Conservation (phyloP, 2,113 vertebrate species). For the Microcebus jonahi region DNA sequence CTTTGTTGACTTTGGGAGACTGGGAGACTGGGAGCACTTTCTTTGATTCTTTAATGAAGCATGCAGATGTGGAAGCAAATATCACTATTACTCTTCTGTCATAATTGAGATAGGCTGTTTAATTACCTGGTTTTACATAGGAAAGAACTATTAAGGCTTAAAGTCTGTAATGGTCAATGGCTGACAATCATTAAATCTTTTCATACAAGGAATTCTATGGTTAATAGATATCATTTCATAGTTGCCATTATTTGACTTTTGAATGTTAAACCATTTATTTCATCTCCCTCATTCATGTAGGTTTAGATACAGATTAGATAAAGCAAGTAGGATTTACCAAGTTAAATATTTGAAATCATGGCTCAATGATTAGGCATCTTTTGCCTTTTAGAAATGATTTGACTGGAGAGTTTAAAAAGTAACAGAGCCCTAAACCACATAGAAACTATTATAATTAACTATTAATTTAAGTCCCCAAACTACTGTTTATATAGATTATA, state of each 20-base stretch:
- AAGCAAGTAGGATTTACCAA: background rate
- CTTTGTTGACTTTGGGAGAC: slow-evolving; percentile 8
- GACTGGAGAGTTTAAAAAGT: slow-evolving; percentile 26
- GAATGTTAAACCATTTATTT: slow-evolving; percentile 47
- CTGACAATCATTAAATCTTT: slow-evolving; percentile 76
- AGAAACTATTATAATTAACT: background rate
- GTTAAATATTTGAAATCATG: slow-evolving; percentile 31
- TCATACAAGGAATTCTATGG: slow-evolving; percentile 68
- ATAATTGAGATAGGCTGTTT: slow-evolving; percentile 32
- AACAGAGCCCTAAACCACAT: background rate
- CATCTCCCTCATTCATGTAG: slow-evolving; percentile 48
- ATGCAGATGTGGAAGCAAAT: slow-evolving; percentile 49
- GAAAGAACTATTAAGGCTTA: slow-evolving; percentile 68
- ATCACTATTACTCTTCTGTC: slow-evolving; percentile 53
- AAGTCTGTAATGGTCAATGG: slow-evolving; percentile 69
- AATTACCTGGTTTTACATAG: slow-evolving; percentile 64
- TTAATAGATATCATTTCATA: slow-evolving; percentile 67
- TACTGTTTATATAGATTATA: slow-evolving; percentile 41
- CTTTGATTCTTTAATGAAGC: slow-evolving; percentile 43
- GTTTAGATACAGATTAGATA: slow-evolving; percentile 17
- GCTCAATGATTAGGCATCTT: background rate
- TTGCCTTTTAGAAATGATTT: slow-evolving; percentile 27
- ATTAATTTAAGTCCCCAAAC: slow-evolving; percentile 37
- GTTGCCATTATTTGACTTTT: slow-evolving; percentile 51
- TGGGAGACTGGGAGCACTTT: slow-evolving; percentile 40